Percentiles rank a stretch among this genome's conserved stretches.
These are phyloP conservation scores for Haliclystus octoradiatus DNA, from an alignment of 30 jellyfish, hydroid and myxozoan species.

Conservation along the genomic window DNA sequence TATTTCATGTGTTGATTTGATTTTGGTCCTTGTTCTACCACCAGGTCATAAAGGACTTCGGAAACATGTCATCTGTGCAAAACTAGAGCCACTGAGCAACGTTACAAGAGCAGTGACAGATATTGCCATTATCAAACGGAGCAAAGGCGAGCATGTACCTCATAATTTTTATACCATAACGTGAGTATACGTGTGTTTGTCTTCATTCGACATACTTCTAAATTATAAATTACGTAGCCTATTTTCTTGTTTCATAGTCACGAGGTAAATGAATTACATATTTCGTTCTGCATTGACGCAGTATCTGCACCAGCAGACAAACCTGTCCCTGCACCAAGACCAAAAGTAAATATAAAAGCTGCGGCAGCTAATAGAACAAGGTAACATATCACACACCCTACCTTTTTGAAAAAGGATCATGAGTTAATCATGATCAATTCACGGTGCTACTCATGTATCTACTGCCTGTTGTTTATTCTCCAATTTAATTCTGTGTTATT, in stretches of 20 bases:
- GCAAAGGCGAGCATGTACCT: slow-evolving; percentile 69
- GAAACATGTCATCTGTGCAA: slow-evolving; percentile 59
- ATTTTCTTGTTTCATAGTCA: slow-evolving; percentile 9
- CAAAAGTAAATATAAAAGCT: slow-evolving; percentile 19
- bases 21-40: too few relatives aligned
- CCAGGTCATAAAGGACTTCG: slow-evolving; percentile 64
- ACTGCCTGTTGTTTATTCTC: too few relatives aligned
- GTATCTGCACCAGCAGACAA: slow-evolving; percentile 1
- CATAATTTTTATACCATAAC: slow-evolving; percentile 44
- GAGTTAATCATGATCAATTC: too few relatives aligned
- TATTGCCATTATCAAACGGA: slow-evolving; percentile 29
- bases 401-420: too few relatives aligned
- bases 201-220: too few relatives aligned
- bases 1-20: too few relatives aligned
- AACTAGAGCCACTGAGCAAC: slow-evolving; percentile 23
- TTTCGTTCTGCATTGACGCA: slow-evolving; percentile 28
- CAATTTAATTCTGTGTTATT: too few relatives aligned
- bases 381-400: too few relatives aligned
- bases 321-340: slow-evolving; percentile 18
- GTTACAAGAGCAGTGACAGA: slow-evolving; percentile 73
- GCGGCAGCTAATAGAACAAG: slow-evolving; percentile 25
- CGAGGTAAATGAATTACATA: slow-evolving; percentile 33
- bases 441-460: too few relatives aligned
- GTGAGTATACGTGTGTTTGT: slow-evolving; percentile 33
- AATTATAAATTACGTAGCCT: too few relatives aligned